Percentiles rank a stretch among this genome's conserved stretches.
Conservation (phyloP, 2,113 vertebrate species). For the Meleagris gallopavo region DNA sequence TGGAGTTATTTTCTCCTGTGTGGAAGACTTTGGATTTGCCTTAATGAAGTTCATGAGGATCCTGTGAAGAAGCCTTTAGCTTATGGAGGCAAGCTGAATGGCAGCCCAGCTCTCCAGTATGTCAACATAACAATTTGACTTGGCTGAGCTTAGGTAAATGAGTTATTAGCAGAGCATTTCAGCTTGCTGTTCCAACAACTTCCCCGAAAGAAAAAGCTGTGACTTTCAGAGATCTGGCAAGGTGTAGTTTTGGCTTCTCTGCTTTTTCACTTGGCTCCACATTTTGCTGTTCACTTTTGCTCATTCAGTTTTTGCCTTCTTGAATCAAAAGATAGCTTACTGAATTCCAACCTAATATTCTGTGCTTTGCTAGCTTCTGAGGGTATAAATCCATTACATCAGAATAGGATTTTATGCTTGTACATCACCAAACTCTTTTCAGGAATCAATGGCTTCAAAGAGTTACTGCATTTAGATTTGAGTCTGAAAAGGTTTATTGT, state of each 20-base stretch:
- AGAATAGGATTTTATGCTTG: background rate
- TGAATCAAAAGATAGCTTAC: background rate
- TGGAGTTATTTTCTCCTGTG: accelerated
- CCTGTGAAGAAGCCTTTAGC: background rate
- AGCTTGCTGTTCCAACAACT: background rate
- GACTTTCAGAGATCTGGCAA: background rate
- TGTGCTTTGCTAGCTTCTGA: background rate
- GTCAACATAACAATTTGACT: background rate
- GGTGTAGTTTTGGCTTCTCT: background rate
- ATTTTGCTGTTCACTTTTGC: background rate
- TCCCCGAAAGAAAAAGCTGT: background rate
- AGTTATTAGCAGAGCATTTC: background rate
- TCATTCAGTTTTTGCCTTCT: background rate
- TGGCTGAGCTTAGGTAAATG: background rate
- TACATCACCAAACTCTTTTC: background rate
- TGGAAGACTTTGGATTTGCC: background rate
- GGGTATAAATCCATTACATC: background rate
- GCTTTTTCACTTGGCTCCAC: background rate
- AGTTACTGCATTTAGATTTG: background rate
- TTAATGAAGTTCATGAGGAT: background rate
- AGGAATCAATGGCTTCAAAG: background rate
- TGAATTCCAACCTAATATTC: background rate
- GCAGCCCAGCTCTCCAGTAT: background rate
- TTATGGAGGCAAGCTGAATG: background rate
- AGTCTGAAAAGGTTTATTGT: background rate